These are phyloP conservation scores for Yponomeuta evonymella DNA, from an alignment of 2,888 invertebrate genomes.

Conservation along the genomic window DNA sequence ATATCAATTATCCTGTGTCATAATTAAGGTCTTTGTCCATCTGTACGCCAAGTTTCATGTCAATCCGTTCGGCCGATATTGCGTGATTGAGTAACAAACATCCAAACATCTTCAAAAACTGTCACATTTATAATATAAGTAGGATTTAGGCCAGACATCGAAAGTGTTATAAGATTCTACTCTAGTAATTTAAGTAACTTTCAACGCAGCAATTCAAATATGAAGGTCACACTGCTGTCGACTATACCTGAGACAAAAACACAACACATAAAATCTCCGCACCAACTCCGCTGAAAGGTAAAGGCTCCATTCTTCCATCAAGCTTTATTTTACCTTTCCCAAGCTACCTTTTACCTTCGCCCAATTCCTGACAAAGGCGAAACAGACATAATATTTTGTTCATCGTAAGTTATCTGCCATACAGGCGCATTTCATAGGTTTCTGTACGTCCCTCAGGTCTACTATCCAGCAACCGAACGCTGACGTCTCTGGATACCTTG, in stretches of 20 bases:
- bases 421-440: background rate
- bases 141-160: too few species aligned
- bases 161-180: too few species aligned
- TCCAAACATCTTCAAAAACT: too few species aligned
- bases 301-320: background rate
- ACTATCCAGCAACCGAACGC: background rate
- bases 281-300: background rate
- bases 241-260: background rate
- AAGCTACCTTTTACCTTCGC: background rate
- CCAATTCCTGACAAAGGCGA: background rate
- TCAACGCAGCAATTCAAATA: too few species aligned
- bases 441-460: background rate
- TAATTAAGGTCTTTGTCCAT: too few species aligned
- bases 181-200: background rate
- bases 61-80: too few species aligned
- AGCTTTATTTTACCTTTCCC: background rate
- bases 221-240: background rate
- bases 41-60: too few species aligned
- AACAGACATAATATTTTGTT: background rate
- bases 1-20: too few species aligned
- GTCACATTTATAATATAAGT: too few species aligned
- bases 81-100: too few species aligned
- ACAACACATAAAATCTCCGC: background rate
- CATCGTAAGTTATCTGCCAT: conserved; percentile 1
- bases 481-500: background rate